Evolutionary conservation across 2,888 invertebrate species (phyloP), one percentile per base, ranked within the genome.

Genomic region (Pelosia muscerda): DNA sequence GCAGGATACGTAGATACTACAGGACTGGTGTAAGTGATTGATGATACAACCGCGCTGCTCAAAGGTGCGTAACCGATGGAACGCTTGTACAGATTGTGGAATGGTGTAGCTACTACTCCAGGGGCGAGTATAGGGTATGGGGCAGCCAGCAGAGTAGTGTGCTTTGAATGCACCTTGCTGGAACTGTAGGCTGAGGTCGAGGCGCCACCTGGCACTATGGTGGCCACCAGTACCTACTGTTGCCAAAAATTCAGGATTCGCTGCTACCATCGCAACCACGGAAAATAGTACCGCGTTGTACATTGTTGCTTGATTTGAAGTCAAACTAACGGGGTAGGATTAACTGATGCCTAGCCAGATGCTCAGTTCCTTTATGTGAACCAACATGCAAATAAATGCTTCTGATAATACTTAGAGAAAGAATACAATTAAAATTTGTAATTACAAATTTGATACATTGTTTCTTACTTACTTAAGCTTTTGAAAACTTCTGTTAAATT

Each of bases 231-330:
- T 81, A 88, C n/a, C n/a, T n/a, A n/a, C 10, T 2, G 91, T 91
- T 25, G 84, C 82, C 70, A 90, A 83, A 53, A 86, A 62, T 57
- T 87, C 69, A 19, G 95, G 95, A 85, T 92, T 95, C 86, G 96
- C 96, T 74, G 92, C 95, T 75, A 94, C 96, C 86, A 96, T 82
- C 84, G 96, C 95, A 85, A 95, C 88, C 73, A 96, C 90, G 84
- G 95, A 95, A 87, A 95, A 95, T 94, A 96, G 95, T 89, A 95
- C 95, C 95, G 96, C 95, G 95, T 94, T 94, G 86, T 83, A 92
- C 95, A 95, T 95, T 84, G 84, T 94, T 92, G 90, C 93, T 90
- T 92, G 90, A 89, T 92, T 91, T 83, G 83, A 87, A 84, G 78
- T 81, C 82, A 84, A 85, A 82, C 84, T 87, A 84, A 86, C 81